Evolutionary conservation across 2,888 invertebrate species (phyloP).

Genomic region (Parthenolecanium corni): DNA sequence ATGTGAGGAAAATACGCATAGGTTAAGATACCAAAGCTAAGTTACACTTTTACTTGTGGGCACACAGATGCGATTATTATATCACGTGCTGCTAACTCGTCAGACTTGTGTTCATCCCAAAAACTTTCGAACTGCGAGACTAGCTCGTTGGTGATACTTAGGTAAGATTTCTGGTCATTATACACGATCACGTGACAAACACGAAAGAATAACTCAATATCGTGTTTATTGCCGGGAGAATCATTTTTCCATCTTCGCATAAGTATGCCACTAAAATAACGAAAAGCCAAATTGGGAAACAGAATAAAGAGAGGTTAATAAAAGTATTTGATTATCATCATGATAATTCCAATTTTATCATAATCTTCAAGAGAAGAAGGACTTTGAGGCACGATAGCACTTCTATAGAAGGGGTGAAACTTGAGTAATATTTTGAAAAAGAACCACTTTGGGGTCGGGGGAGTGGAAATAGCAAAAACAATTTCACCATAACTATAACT

Average conservation of each 20-base stretch:
- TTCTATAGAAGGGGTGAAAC: no score
- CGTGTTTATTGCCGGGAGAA: constrained; percentile 47
- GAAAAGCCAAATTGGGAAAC: no score
- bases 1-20: not conserved
- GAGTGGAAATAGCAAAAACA: no score
- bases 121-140: constrained; percentile 57
- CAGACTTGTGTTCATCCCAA: constrained; percentile 53
- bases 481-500: no score
- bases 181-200: constrained; percentile 60
- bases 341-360: no score
- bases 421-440: no score
- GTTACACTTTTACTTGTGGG: constrained; percentile 52
- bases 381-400: no score
- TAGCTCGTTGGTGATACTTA: constrained; percentile 51
- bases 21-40: not conserved
- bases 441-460: no score
- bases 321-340: no score
- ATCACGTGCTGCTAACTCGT: constrained; percentile 62
- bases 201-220: constrained; percentile 57
- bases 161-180: constrained; percentile 42
- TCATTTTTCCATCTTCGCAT: constrained; percentile 60
- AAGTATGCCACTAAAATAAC: constrained; percentile 55
- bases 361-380: no score
- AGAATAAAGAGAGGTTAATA: no score
- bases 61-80: constrained; percentile 67